Percentiles rank a stretch among this genome's conserved stretches.
Evolutionary conservation across 1,140 invertebrate species (phyloP).

Genomic region (Hycleus cichorii): DNA sequence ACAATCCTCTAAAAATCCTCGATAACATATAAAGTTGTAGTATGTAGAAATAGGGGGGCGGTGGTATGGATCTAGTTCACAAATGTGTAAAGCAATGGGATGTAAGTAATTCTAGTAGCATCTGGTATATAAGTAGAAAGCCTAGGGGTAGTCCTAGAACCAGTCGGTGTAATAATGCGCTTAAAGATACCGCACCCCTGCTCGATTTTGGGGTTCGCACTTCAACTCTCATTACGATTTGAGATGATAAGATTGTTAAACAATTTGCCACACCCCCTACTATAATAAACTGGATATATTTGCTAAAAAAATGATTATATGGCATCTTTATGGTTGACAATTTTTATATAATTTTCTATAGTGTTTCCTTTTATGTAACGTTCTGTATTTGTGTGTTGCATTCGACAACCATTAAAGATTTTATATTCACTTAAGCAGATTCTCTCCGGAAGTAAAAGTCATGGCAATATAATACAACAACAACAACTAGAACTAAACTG

Average conservation of each 20-base stretch:
- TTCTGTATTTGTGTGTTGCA: not conserved
- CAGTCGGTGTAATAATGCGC: conserved; percentile 29
- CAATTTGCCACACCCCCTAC: conserved; percentile 3
- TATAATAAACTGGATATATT: no score
- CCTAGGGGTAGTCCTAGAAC: conserved; percentile 10
- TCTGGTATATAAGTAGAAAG: conserved; percentile 12
- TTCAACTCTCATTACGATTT: conserved; percentile 20
- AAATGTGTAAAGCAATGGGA: conserved; percentile 21
- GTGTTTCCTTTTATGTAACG: not conserved
- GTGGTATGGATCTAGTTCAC: not conserved
- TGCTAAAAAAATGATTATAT: not conserved
- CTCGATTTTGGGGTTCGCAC: conserved; percentile 16
- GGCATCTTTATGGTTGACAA: not conserved
- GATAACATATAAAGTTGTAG: conserved; percentile 13
- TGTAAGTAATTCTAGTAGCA: conserved; percentile 27
- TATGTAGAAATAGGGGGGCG: not conserved
- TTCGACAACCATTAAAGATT: conserved; percentile 4
- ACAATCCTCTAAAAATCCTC: conserved; percentile 14
- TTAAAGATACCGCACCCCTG: conserved; percentile 29
- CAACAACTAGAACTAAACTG: conserved; percentile 2
- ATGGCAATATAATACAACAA: not conserved
- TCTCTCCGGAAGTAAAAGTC: conserved; percentile 7
- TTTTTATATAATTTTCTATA: not conserved
- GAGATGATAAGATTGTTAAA: conserved; percentile 11
- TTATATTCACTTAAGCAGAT: conserved; percentile 18